Conservation (phyloP, 2,888 invertebrate genomes). For the Thera britannica region DNA sequence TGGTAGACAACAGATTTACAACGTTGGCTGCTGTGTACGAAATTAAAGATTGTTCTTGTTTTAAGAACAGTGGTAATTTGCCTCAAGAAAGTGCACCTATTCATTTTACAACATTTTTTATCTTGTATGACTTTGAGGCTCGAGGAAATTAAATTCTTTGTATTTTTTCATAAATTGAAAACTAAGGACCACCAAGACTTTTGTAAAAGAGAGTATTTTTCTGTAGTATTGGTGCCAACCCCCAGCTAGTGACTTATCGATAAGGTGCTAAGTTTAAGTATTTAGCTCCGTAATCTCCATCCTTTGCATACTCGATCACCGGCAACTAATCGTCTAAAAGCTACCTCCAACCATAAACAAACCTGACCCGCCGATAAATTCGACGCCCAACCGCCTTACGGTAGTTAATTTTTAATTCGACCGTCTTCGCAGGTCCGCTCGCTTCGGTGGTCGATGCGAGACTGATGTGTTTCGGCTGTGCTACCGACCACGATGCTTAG, state of each 20-base stretch:
- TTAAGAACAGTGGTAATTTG: no score
- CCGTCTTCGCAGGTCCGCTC: slow-evolving; percentile 65
- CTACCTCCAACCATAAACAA: slow-evolving; percentile 67
- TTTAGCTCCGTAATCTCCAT: slow-evolving; percentile 22
- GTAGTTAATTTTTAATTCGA: slow-evolving; percentile 77
- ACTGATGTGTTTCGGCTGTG: slow-evolving; percentile 70
- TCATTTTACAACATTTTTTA: no score
- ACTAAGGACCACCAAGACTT: no score
- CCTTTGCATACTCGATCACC: slow-evolving; percentile 52
- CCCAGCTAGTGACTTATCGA: background rate
- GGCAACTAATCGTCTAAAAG: slow-evolving; percentile 70
- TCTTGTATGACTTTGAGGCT: no score
- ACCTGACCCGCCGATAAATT: slow-evolving; percentile 69
- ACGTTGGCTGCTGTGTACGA: slow-evolving; percentile 10
- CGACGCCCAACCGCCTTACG: slow-evolving; percentile 55
- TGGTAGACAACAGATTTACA: slow-evolving; percentile 24
- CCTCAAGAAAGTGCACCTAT: no score
- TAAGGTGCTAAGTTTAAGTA: slow-evolving; percentile 6
- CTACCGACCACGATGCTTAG: slow-evolving; percentile 73
- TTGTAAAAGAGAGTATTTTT: background rate
- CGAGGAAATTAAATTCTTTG: no score
- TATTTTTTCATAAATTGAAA: no score
- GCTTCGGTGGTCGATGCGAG: slow-evolving; percentile 68
- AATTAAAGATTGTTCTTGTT: slow-evolving; percentile 7
- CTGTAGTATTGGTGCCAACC: background rate